These are phyloP conservation scores for Leptatherina wallacei DNA, from an alignment of 2,797 vertebrate species.

Conservation along the genomic window DNA sequence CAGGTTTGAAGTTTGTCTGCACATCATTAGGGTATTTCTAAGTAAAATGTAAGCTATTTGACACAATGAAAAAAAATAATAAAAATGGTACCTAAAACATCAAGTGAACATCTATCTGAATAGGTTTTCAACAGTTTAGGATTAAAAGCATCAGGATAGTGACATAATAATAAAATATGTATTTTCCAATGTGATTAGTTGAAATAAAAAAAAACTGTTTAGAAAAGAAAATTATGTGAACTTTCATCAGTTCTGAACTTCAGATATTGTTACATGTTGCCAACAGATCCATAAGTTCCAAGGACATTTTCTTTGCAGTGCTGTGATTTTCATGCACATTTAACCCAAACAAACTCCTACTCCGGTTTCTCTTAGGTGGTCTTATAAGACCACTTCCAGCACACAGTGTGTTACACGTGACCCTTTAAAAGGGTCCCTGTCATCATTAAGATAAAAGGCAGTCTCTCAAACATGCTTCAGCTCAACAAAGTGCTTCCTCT, in stretches of 20 bases:
- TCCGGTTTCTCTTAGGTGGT: constrained; percentile 43
- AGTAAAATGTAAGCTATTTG: neutral
- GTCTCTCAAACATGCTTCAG: constrained; percentile 79
- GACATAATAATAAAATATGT: neutral
- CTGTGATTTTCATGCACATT: constrained; percentile 9
- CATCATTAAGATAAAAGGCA: constrained; percentile 84
- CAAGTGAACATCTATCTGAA: neutral
- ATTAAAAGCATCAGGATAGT: neutral
- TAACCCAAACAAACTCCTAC: constrained; percentile 23
- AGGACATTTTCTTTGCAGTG: constrained; percentile 1
- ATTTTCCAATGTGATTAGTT: neutral
- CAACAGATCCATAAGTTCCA: neutral
- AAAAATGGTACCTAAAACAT: neutral
- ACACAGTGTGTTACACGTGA: constrained; percentile 67
- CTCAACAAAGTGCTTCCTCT: constrained; percentile 84
- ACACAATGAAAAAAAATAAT: neutral
- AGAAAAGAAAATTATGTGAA: neutral
- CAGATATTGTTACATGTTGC: neutral
- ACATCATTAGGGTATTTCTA: neutral
- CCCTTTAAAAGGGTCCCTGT: constrained; percentile 83
- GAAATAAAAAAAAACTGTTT: neutral
- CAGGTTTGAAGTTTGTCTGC: neutral
- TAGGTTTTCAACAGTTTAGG: neutral
- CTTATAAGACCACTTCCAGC: constrained; percentile 52
- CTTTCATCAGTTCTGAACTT: constrained; percentile 1